These are phyloP conservation scores for Antrozous pallidus DNA, from an alignment of 2,797 vertebrate genomes.

Conservation along the genomic window DNA sequence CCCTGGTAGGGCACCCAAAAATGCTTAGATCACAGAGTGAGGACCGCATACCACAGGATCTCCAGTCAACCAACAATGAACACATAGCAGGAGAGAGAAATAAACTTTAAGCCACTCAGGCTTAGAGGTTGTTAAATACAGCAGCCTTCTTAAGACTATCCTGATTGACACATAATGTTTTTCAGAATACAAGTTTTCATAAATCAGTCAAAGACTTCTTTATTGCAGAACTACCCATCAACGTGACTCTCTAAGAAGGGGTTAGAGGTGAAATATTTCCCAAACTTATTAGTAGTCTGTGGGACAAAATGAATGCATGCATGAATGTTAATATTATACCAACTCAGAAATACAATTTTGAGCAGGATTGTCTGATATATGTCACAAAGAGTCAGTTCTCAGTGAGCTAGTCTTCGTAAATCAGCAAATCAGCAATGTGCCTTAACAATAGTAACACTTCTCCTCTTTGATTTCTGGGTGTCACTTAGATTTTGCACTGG, in stretches of 20 bases:
- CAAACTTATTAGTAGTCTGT: neutral
- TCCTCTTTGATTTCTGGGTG: neutral
- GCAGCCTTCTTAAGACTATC: neutral
- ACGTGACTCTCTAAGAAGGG: neutral
- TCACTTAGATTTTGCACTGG: neutral
- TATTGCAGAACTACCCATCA: neutral
- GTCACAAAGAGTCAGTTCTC: neutral
- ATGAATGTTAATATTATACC: neutral
- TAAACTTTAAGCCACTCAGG: neutral
- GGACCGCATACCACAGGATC: neutral
- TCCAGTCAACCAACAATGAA: neutral
- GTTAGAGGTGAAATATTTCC: neutral
- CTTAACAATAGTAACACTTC: neutral
- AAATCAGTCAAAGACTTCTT: constrained; percentile 4
- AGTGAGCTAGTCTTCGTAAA: neutral
- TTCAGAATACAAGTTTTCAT: neutral
- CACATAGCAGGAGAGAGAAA: neutral
- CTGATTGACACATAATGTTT: neutral
- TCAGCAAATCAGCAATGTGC: neutral
- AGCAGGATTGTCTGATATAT: neutral
- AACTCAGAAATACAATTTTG: neutral
- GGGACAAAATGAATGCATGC: neutral
- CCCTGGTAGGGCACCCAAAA: neutral
- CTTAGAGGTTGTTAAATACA: neutral
- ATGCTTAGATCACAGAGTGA: neutral